Conservation (phyloP, 2,113 vertebrate genomes). For the Fregata magnificens region DNA sequence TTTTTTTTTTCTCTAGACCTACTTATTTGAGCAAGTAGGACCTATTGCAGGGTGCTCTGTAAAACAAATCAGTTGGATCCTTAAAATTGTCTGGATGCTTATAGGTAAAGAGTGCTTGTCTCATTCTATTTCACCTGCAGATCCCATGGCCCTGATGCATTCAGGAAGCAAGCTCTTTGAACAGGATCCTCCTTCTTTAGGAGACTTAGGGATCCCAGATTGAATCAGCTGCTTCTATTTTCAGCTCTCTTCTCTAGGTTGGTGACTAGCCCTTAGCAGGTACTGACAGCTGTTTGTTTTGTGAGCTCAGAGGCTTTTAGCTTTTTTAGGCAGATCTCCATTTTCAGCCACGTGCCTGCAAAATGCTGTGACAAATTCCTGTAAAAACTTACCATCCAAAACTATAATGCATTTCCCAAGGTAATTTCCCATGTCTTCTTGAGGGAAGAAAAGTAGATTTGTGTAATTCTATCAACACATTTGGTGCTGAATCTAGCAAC, state of each 20-base stretch:
- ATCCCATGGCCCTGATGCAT: not conserved
- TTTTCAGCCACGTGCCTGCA: not conserved
- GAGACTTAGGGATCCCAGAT: not conserved
- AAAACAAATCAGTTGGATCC: not conserved
- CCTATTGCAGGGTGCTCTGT: not conserved
- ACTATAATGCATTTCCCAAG: not conserved
- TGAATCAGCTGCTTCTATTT: not conserved
- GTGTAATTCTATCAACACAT: not conserved
- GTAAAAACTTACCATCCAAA: not conserved
- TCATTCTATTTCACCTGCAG: not conserved
- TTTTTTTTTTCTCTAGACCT: not conserved
- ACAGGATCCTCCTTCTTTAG: not conserved
- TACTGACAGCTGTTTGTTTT: not conserved
- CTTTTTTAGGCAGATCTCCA: not conserved
- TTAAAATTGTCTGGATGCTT: not conserved
- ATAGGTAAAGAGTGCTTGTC: not conserved
- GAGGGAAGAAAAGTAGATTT: not conserved
- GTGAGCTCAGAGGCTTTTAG: not conserved
- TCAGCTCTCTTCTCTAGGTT: not conserved
- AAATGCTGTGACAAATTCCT: not conserved
- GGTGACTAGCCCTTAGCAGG: not conserved
- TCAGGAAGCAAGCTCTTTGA: not conserved
- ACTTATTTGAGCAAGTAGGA: not conserved
- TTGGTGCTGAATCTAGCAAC: not conserved
- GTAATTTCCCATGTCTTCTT: not conserved